phyloP scores from a whole-genome alignment of 2,113 vertebrate species.

The Pygoscelis adeliae region DNA sequence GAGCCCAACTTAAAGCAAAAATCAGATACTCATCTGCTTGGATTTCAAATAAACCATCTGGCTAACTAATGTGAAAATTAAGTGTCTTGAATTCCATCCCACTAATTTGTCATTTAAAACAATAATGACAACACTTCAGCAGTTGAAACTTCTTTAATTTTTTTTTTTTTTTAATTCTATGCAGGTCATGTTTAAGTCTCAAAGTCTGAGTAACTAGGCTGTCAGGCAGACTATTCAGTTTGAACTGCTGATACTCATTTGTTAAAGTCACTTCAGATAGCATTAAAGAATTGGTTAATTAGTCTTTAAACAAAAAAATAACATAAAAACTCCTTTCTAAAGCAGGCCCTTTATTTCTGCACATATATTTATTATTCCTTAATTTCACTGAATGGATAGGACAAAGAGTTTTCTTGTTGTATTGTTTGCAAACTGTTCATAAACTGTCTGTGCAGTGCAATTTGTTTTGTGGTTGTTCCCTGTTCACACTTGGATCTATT shows the following conservation, averaged over 20 bases:
- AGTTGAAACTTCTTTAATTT: not conserved
- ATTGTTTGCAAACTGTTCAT: not conserved
- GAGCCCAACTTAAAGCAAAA: not conserved
- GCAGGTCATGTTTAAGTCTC: not conserved
- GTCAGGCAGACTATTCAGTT: not conserved
- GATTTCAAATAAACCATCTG: constrained; percentile 49
- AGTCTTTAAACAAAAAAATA: not conserved
- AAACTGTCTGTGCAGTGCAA: not conserved
- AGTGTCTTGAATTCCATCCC: constrained; percentile 38
- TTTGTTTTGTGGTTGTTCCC: not conserved
- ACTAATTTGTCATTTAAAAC: constrained; percentile 41
- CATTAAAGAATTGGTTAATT: not conserved
- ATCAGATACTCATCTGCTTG: not conserved
- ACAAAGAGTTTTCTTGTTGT: not conserved
- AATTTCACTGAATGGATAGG: not conserved
- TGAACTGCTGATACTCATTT: not conserved
- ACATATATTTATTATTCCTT: not conserved
- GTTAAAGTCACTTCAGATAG: not conserved
- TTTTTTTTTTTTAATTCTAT: not conserved
- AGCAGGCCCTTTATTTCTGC: not conserved
- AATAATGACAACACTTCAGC: constrained; percentile 11
- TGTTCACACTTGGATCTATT: not conserved
- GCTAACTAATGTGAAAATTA: constrained; percentile 32
- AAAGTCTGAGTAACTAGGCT: not conserved
- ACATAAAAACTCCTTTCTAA: not conserved